phyloP scores from a whole-genome alignment of 1,140 invertebrate species.

The Bombus ignitus region DNA sequence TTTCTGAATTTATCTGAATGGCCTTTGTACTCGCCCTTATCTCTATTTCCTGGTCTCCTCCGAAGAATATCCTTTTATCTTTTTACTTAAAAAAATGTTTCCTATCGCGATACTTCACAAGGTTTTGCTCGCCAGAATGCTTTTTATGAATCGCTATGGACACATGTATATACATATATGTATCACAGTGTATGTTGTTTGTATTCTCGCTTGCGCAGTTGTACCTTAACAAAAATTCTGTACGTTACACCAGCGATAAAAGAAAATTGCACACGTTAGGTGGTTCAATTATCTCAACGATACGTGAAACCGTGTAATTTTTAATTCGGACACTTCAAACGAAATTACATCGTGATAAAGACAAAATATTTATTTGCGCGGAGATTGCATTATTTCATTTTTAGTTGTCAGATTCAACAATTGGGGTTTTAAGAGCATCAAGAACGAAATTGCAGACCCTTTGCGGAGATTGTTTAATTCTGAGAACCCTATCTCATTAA shows the following conservation, averaged over 20 bases:
- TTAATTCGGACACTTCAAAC: neutral
- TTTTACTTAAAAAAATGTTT: constrained; percentile 38
- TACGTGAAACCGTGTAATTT: neutral
- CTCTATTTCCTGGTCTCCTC: constrained; percentile 34
- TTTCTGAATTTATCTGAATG: constrained; percentile 56
- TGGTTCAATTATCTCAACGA: neutral
- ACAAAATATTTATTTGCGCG: neutral
- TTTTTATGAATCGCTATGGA: neutral
- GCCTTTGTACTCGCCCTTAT: constrained; percentile 16
- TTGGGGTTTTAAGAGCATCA: neutral
- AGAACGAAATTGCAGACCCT: neutral
- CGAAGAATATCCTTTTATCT: constrained; percentile 52
- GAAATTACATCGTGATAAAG: neutral
- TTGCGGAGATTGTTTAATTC: constrained; percentile 17
- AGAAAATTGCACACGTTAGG: neutral
- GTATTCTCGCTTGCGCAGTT: neutral
- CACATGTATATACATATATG: no score
- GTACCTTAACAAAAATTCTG: neutral
- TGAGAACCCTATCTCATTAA: constrained; percentile 32
- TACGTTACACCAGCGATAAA: neutral
- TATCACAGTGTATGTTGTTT: no score
- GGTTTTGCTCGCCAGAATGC: neutral
- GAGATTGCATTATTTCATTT: neutral
- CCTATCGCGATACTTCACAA: constrained; percentile 14
- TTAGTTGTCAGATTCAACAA: neutral